Percentiles rank a stretch among this genome's conserved stretches.
Conservation (phyloP, 35 echinoderm and acorn worm genomes). For the Lytechinus variegatus region DNA sequence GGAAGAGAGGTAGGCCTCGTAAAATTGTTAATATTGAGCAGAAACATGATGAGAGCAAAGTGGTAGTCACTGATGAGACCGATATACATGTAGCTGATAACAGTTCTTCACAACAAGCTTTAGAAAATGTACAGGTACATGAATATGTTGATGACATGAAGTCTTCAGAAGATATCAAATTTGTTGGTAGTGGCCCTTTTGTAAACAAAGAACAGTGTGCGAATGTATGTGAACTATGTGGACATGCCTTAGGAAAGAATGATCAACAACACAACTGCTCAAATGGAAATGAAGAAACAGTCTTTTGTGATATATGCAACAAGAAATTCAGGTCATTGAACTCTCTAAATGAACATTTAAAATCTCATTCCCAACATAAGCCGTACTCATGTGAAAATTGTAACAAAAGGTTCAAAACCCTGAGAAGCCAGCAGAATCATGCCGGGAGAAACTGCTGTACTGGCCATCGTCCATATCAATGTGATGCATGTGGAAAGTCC, state of each 20-base stretch:
- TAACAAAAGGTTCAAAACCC: slow-evolving; percentile 48
- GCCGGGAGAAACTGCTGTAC: slow-evolving; percentile 30
- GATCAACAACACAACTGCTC: not conserved
- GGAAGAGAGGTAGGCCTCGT: slow-evolving; percentile 30
- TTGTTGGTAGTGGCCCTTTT: not conserved
- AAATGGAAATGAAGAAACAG: not conserved
- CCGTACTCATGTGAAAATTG: slow-evolving; percentile 35
- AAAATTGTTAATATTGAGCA: not conserved
- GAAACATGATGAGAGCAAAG: not conserved
- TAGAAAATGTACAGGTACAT: not conserved
- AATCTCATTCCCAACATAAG: slow-evolving; percentile 33
- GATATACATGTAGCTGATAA: not conserved
- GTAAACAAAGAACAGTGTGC: not conserved
- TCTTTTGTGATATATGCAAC: slow-evolving; percentile 4
- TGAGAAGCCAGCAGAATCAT: slow-evolving; percentile 1
- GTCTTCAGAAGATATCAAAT: not conserved
- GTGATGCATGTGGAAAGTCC: not conserved
- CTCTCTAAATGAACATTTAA: slow-evolving; percentile 21
- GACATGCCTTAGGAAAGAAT: not conserved
- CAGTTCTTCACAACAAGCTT: not conserved
- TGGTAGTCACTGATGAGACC: not conserved
- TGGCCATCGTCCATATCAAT: not conserved
- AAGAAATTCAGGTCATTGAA: slow-evolving; percentile 39
- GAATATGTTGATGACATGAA: not conserved
- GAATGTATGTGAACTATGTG: not conserved